A percentile compares a stretch with the other conserved stretches of the same genome.
These are phyloP conservation scores for Cantharis flavilabris DNA, from an alignment of 2,888 invertebrate genomes.

Conservation along the genomic window DNA sequence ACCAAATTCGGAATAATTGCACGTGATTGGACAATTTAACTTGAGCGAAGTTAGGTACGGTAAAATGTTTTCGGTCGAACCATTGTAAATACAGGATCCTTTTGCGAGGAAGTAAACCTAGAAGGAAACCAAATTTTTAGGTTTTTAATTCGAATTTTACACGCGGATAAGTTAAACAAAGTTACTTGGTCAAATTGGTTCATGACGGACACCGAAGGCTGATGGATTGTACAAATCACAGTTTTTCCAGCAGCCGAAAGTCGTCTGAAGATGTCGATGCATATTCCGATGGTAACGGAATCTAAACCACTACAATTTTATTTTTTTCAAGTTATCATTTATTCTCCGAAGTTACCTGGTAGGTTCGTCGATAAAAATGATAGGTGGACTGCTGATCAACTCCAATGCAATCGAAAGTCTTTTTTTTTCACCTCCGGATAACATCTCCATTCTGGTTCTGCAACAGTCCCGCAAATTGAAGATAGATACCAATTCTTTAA, in stretches of 20 bases:
- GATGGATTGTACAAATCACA: constrained; percentile 80
- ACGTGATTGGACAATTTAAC: constrained; percentile 72
- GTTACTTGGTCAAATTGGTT: neutral
- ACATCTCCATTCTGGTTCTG: constrained; percentile 63
- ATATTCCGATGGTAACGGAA: constrained; percentile 72
- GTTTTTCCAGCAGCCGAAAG: constrained; percentile 73
- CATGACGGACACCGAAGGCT: constrained; percentile 71
- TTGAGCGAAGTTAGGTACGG: constrained; percentile 69
- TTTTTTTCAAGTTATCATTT: too few species aligned
- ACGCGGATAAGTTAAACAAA: neutral
- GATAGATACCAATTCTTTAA: neutral
- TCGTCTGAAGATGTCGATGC: constrained; percentile 69
- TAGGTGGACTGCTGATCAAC: constrained; percentile 80
- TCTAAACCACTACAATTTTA: constrained; percentile 67
- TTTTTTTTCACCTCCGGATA: constrained; percentile 81
- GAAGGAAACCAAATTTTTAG: neutral
- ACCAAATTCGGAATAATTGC: constrained; percentile 79
- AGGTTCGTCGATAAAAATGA: constrained; percentile 81
- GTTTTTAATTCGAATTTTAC: neutral
- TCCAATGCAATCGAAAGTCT: constrained; percentile 78
- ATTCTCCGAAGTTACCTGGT: constrained; percentile 52
- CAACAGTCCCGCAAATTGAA: neutral
- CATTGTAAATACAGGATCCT: constrained; percentile 70
- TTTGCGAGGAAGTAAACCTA: constrained; percentile 59
- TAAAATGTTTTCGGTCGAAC: constrained; percentile 68